A percentile compares a stretch with the other conserved stretches of the same genome.
These are phyloP conservation scores for Sclerodermus sp. DNA, from an alignment of 2,888 invertebrate genomes.

Conservation along the genomic window DNA sequence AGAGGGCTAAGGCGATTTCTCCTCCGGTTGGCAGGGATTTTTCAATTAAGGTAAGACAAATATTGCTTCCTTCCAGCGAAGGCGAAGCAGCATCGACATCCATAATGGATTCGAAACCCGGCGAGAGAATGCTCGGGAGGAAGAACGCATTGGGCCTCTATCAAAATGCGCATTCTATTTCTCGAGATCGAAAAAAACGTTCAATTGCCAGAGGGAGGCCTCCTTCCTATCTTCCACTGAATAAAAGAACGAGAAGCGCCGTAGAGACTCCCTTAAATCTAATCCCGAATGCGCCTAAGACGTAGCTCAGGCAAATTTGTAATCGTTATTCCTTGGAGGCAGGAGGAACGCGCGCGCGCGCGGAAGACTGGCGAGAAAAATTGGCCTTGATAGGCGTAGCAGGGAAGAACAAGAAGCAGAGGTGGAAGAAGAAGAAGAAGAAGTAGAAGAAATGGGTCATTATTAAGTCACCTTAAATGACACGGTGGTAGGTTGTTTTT, in stretches of 20 bases:
- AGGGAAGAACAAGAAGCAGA: no score
- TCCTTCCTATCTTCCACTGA: not conserved
- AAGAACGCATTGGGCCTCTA: slow-evolving; percentile 8
- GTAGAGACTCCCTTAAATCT: not conserved
- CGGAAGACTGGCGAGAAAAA: no score
- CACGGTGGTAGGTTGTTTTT: no score
- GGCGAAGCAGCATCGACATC: slow-evolving; percentile 12
- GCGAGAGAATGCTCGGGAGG: not conserved
- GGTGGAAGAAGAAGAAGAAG: no score
- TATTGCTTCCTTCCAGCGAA: slow-evolving; percentile 13
- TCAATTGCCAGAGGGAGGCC: not conserved
- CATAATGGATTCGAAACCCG: slow-evolving; percentile 18
- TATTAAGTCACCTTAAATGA: no score
- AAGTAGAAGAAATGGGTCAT: no score
- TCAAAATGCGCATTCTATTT: slow-evolving; percentile 23
- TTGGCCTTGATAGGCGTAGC: no score
- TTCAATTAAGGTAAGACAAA: slow-evolving; percentile 20
- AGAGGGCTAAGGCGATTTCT: no score
- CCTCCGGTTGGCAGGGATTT: slow-evolving; percentile 5
- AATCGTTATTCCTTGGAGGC: not conserved
- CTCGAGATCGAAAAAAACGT: not conserved
- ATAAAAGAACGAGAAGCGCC: slow-evolving; percentile 1
- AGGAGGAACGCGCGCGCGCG: no score
- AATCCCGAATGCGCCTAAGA: no score
- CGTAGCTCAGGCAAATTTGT: not conserved